These are phyloP conservation scores for Sandelia bainsii DNA, from an alignment of 2,797 vertebrate species.

Conservation along the genomic window DNA sequence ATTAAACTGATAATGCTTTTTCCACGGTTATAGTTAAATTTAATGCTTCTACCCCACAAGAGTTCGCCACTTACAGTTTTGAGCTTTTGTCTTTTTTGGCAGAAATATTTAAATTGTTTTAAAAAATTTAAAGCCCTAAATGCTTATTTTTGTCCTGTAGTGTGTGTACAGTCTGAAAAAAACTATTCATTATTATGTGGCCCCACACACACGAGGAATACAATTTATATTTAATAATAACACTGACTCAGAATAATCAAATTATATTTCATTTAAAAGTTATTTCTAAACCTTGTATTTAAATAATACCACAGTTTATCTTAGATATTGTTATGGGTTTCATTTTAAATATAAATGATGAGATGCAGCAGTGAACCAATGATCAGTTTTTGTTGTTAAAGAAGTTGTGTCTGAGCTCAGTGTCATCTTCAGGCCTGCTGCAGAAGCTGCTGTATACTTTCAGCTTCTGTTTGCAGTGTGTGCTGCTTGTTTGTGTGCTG, in stretches of 20 bases:
- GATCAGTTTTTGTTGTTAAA: constrained; percentile 27
- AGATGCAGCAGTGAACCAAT: constrained; percentile 15
- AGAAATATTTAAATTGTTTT: constrained; percentile 4
- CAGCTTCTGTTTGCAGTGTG: constrained; percentile 38
- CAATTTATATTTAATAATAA: constrained; percentile 16
- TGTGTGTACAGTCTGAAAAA: too few species aligned
- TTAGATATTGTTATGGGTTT: constrained; percentile 17
- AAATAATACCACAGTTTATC: constrained; percentile 7
- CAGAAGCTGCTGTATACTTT: constrained; percentile 47
- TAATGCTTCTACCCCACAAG: background rate
- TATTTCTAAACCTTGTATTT: constrained; percentile 9
- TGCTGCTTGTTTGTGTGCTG: constrained; percentile 28
- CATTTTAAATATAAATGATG: constrained; percentile 11
- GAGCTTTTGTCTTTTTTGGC: too few species aligned
- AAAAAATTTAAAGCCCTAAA: constrained; percentile 2
- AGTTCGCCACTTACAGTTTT: background rate
- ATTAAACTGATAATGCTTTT: background rate
- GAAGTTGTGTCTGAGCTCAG: constrained; percentile 43
- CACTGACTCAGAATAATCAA: background rate
- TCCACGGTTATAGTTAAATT: constrained; percentile 5
- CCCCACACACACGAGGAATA: background rate
- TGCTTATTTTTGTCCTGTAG: background rate
- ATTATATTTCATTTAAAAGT: constrained; percentile 10
- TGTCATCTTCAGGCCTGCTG: constrained; percentile 58
- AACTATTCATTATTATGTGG: background rate